Evolutionary conservation across 1,140 invertebrate species (phyloP).

Genomic region (Ceratosolen fusciceps): DNA sequence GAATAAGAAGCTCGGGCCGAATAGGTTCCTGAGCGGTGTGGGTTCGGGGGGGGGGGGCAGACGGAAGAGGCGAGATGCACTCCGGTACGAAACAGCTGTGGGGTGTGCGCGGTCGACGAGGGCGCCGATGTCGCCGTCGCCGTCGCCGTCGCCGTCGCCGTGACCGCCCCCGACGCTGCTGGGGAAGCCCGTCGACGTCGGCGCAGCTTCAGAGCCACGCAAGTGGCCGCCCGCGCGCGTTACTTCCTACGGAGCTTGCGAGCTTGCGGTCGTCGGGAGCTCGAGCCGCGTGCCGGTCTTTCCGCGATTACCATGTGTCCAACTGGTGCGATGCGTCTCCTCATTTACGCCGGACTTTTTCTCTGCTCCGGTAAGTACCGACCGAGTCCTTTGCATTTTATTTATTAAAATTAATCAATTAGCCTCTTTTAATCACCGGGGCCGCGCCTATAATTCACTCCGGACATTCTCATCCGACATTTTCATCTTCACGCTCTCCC

Average conservation of each 20-base stretch:
- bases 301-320: constrained; percentile 15
- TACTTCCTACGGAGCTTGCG: constrained; percentile 20
- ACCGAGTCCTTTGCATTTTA: too few relatives aligned
- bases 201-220: constrained; percentile 34
- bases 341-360: background rate
- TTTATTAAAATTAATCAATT: too few relatives aligned
- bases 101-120: background rate
- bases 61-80: background rate
- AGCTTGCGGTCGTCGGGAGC: constrained; percentile 17
- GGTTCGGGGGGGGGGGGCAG: too few relatives aligned
- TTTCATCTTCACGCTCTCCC: too few relatives aligned
- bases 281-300: background rate
- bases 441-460: too few relatives aligned
- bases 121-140: background rate
- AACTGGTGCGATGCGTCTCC: background rate
- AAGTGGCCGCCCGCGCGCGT: constrained; percentile 43
- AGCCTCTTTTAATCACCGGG: too few relatives aligned
- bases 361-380: constrained; percentile 27
- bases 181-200: background rate
- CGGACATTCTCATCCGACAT: too few relatives aligned
- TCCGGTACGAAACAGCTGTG: background rate
- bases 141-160: background rate
- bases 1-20: too few relatives aligned
- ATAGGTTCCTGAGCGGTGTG: background rate
- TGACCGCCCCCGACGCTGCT: background rate